Base-by-base conservation (phyloP, 2,888 invertebrate species). In the Stenichneumon culpator region DNA sequence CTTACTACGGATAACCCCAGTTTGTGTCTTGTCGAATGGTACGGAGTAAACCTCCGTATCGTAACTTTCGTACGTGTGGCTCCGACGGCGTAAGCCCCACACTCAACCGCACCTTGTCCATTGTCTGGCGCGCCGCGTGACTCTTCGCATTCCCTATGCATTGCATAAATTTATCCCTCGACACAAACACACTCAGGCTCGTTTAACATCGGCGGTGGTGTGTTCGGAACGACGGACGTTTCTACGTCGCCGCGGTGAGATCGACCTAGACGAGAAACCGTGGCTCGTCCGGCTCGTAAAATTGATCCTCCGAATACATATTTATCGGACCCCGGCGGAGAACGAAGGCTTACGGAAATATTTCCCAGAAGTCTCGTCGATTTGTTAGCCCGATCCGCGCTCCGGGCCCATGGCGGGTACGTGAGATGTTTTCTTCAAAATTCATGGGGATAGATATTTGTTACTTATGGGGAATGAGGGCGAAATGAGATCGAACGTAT, bases 161-260 rank as follows among this genome's bases (percentile, higher is more conserved):
- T 82, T 82, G 84, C 84, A 84, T 84, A 82, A 84, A 84, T 84
- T 84, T 81, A 82, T 84, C 70, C 80, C 69, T 70, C 65, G 47
- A 52, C 47, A 28, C 32, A 16, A 4, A 60, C 60, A 60, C 16
- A 32, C 32, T 14, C 60, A 7, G 16, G 5, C 39, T 69, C 68
- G 50, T 74, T 52, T 63, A 36, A 60, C 63, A 47, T 39, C 19
- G 39, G 19, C 47, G 60, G 47, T 25, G 7, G 25, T 16, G 6
- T 50, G 50, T 32, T 67, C 39, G 11, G 36, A 50, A n/a, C 63
- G 28, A 44, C 32, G 60, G 44, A 36, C 3, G 44, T 25, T 52
- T 67, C 54, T 25, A 60, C 69, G 57, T 32, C 74, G 74, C 79
- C 4, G 68, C 47, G 82, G 70, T 70, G 74, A 79, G 79, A 84